A percentile compares a stretch with the other conserved stretches of the same genome.
These are phyloP conservation scores for Polydesmus complanatus DNA, from an alignment of 2,888 invertebrate species.

Conservation along the genomic window DNA sequence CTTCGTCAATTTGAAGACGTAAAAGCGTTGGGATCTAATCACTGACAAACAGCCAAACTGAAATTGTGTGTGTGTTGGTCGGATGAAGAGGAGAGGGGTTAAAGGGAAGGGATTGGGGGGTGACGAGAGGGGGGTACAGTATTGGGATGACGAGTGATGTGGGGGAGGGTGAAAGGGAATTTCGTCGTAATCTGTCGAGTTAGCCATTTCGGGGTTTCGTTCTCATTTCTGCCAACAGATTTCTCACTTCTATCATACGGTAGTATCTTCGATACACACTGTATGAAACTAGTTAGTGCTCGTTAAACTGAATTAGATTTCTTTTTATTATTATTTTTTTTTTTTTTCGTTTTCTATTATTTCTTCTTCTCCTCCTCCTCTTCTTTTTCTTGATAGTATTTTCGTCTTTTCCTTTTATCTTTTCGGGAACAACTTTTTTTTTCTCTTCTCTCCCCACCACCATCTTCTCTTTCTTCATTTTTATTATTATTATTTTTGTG, in stretches of 20 bases:
- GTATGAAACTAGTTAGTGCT: not conserved
- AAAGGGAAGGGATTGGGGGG: not conserved
- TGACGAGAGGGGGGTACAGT: not conserved
- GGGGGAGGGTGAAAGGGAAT: no score
- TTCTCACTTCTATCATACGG: not conserved
- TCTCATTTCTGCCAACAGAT: not conserved
- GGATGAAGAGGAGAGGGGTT: not conserved
- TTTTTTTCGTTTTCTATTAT: not conserved
- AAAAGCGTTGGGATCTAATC: not conserved
- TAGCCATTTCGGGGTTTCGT: not conserved
- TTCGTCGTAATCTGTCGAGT: not conserved
- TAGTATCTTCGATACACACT: not conserved
- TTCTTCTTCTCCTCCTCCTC: not conserved
- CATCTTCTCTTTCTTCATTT: no score
- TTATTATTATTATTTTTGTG: no score
- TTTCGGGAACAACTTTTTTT: not conserved
- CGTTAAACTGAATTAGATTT: not conserved
- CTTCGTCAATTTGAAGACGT: not conserved
- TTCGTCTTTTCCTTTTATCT: not conserved
- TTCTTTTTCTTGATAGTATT: not conserved
- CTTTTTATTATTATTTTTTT: not conserved
- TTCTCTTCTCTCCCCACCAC: no score
- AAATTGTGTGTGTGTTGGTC: not conserved
- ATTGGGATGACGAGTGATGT: no score
- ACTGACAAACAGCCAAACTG: not conserved